Base-by-base conservation (phyloP, 1,140 invertebrate species). In the Zaprionus ornatus region DNA sequence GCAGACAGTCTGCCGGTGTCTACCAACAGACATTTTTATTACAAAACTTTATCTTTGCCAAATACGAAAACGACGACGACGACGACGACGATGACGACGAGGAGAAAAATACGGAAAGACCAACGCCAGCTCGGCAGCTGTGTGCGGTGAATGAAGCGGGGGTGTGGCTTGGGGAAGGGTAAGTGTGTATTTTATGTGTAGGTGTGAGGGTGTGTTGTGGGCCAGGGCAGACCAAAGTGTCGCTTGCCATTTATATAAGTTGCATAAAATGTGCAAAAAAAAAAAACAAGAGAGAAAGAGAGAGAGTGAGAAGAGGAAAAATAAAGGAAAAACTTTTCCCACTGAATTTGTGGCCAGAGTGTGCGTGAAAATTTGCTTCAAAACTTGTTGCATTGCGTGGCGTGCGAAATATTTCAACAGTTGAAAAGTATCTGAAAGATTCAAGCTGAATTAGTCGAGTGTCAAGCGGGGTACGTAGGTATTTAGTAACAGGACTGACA, bases 1-100 rank as follows among this genome's bases (percentile, higher is more conserved):
- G 42, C 77, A 61, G 77, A 62, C 69, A 75, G 63, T 75, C 67
- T 67, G 56, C 57, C 50, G 54, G 55, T 75, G 73, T 84, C 84
- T 90, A 65, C 78, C 66, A 79, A 73, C 85, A 88, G 85, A 90
- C 82, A 90, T 90, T 90, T 90, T 90, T 90, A 90, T 90, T 90
- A 90, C 85, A 90, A 90, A 90, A 90, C 85, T 90, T 90, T 90
- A 90, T 90, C 85, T 88, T 88, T 90, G 85, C 85, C 85, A 88
- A 88, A 88, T 87, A 90, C 77, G 74, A 82, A 75, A 82, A 75
- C 80, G 76, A 77, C 62, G 55, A 78, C 80, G 77, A 52, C 62
- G 56, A 65, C 63, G 64, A 76, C 64, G 74, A 77, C 32, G 40
- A 42, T 5, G 40, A 45, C n/a, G 66, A 74, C 59, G 64, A 80